These are phyloP conservation scores for Umimayanthus chanpuru DNA, from an alignment of 92 coral and sea anemone genomes.

Conservation along the genomic window DNA sequence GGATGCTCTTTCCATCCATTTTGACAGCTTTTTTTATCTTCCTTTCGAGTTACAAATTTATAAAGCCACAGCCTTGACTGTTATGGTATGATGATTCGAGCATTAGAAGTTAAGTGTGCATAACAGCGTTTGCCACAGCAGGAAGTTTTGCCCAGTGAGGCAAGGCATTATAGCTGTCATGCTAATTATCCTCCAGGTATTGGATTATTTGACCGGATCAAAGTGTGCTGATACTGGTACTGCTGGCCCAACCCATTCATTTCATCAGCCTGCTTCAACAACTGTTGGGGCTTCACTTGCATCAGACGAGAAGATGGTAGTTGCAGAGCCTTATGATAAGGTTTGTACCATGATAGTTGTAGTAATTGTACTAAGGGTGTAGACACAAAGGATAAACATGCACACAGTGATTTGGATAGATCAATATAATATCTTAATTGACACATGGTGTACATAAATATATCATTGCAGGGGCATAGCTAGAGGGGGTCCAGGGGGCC, in stretches of 20 bases:
- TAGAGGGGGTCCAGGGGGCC: no score
- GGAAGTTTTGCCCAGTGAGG: conserved; percentile 14
- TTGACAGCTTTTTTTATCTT: no score
- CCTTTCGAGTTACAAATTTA: no score
- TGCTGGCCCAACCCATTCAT: background rate
- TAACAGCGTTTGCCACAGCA: background rate
- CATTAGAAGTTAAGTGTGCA: background rate
- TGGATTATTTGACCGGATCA: conserved; percentile 35
- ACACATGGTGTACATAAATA: no score
- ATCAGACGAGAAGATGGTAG: conserved; percentile 14
- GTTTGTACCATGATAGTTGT: background rate
- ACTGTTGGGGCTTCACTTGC: background rate
- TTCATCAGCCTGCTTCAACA: background rate
- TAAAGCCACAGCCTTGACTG: no score
- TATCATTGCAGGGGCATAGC: no score
- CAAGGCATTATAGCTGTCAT: background rate
- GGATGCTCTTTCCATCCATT: no score
- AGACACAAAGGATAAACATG: no score
- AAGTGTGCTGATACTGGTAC: background rate
- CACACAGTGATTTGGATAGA: no score
- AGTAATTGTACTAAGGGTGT: no score
- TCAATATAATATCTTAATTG: no score
- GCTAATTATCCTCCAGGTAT: background rate
- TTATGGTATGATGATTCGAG: background rate
- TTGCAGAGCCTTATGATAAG: background rate